Evolutionary conservation across 1,140 invertebrate species (phyloP), one percentile per base, ranked within the genome.

Genomic region (Brachionus rubens): DNA sequence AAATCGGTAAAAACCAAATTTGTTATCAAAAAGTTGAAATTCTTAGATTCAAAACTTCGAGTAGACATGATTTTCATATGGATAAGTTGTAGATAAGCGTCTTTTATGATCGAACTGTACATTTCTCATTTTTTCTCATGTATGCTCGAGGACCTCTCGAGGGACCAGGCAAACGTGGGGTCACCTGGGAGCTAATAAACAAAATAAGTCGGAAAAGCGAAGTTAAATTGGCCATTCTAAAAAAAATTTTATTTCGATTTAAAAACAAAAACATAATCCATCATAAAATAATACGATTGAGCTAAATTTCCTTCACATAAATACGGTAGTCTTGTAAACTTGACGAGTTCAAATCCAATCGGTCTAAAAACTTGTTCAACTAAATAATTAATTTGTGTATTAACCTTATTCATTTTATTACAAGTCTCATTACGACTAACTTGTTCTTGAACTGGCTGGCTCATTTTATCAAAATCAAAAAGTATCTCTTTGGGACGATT

Each of bases 281-380:
- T 88, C 7, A 97, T 86, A 87, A 91, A 92, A 84, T 95, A 96
- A 83, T 91, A 96, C 0, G 92, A 90, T 81, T 94, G 91, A 21
- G 90, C 87, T n/a, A 96, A 85, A 83, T 96, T 93, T 0, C 94
- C 94, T 85, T 97, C 93, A 85, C 93, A 96, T 9, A 97, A 85
- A 84, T 97, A 97, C 2, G 94, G 93, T 19, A 95, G 85, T 80
- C 91, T 87, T 9, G 91, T 88, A 91, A 93, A 96, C 3, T 86
- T 85, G 0, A 89, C 83, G 6, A 96, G 86, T 76, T 88, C 85
- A 80, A 92, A 91, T 0, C 91, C 91, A 62, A 87, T 81, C 1
- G 90, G 90, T 43, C 84, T 83, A 67, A 91, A 88, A 67, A 93
- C 90, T 79, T 91, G 80, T 6, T 81, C 81, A 24, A 91, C 86